phyloP scores from a whole-genome alignment of 2,113 vertebrate species.

The Petrocephalus microphthalmus region DNA sequence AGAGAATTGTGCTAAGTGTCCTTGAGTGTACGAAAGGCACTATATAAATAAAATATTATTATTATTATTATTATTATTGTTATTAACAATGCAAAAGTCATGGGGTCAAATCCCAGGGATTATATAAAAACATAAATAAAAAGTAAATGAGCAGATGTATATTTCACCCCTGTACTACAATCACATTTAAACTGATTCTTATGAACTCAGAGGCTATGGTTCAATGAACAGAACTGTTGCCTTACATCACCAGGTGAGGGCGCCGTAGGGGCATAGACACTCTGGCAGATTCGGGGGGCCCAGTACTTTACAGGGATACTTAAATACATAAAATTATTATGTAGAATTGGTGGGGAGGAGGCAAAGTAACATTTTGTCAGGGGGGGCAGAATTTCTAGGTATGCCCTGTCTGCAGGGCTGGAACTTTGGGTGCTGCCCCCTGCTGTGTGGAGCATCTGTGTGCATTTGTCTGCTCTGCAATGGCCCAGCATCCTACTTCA shows the following conservation, averaged over 20 bases:
- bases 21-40: too few species aligned
- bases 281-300: neutral
- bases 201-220: neutral
- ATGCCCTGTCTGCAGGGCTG: neutral
- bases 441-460: neutral
- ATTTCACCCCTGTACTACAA: neutral
- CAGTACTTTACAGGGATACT: neutral
- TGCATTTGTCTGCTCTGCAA: neutral
- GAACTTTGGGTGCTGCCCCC: neutral
- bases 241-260: neutral
- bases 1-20: neutral
- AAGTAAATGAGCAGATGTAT: neutral
- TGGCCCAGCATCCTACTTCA: neutral
- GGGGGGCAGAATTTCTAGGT: neutral
- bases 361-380: neutral
- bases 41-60: too few species aligned
- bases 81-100: too few species aligned
- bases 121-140: neutral
- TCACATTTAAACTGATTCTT: neutral
- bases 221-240: neutral
- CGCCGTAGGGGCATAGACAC: neutral
- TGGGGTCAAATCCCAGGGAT: too few species aligned
- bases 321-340: neutral
- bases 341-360: neutral
- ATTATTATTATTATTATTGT: too few species aligned